These are phyloP conservation scores for Tonatia bakeri DNA, from an alignment of 2,113 vertebrate species.

Conservation along the genomic window DNA sequence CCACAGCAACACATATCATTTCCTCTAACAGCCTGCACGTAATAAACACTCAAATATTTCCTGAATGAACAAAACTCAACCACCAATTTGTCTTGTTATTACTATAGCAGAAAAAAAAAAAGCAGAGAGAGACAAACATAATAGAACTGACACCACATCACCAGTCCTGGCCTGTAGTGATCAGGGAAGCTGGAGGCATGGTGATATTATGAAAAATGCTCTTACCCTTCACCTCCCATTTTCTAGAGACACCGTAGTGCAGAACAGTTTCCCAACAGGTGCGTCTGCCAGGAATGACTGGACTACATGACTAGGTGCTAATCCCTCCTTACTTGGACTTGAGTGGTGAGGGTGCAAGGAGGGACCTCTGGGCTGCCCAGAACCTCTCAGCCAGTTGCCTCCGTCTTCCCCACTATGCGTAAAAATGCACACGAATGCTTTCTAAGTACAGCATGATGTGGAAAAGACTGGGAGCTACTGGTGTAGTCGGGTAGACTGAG, in stretches of 20 bases:
- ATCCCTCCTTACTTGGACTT: neutral
- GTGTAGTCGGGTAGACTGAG: neutral
- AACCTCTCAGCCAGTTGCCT: neutral
- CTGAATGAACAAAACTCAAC: neutral
- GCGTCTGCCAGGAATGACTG: neutral
- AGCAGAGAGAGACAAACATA: neutral
- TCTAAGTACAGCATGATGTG: neutral
- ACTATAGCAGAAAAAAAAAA: neutral
- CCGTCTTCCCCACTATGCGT: neutral
- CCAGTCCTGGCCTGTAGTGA: neutral
- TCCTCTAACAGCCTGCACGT: neutral
- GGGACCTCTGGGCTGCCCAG: neutral
- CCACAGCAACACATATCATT: neutral
- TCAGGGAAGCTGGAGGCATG: neutral
- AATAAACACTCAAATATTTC: neutral
- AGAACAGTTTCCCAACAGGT: neutral
- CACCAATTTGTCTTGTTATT: neutral
- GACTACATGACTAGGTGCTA: neutral
- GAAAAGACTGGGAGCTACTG: neutral
- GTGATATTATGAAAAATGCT: neutral
- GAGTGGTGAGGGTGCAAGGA: neutral
- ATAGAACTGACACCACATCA: neutral
- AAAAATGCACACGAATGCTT: neutral
- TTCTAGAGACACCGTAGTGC: neutral
- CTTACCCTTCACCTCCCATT: neutral